A percentile compares a stretch with the other conserved stretches of the same genome.
These are phyloP conservation scores for Gymnothorax javanicus DNA, from an alignment of 2,797 vertebrate genomes.

Conservation along the genomic window DNA sequence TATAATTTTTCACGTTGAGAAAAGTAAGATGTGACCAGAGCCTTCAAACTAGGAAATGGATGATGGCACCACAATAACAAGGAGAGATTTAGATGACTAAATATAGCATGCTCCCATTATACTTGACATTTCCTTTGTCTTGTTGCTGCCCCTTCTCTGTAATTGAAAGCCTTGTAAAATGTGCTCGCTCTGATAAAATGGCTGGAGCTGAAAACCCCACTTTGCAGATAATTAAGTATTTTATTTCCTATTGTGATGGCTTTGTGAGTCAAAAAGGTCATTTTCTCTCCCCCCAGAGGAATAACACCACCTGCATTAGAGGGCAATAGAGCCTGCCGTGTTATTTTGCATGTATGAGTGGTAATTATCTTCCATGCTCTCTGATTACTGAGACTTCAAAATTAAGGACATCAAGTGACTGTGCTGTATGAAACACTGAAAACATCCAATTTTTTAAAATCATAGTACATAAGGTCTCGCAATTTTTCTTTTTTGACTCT, in stretches of 20 bases:
- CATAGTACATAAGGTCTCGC: not conserved
- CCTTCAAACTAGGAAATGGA: not conserved
- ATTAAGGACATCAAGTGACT: not conserved
- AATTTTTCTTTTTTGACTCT: not conserved
- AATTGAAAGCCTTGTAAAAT: not conserved
- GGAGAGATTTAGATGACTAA: not conserved
- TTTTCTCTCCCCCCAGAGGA: not conserved
- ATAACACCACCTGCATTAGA: not conserved
- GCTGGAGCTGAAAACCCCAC: not conserved
- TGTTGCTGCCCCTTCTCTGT: not conserved
- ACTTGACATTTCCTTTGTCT: slow-evolving; percentile 7
- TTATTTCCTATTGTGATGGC: not conserved
- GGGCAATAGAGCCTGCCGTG: not conserved
- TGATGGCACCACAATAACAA: not conserved
- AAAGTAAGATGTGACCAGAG: not conserved
- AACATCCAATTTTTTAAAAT: not conserved
- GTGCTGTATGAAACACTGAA: not conserved
- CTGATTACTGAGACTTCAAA: slow-evolving; percentile 4
- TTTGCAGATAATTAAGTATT: not conserved
- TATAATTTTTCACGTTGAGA: not conserved
- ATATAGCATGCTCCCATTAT: not conserved
- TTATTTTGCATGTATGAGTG: not conserved
- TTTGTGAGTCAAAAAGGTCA: not conserved
- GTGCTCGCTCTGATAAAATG: not conserved
- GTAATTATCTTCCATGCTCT: not conserved